Conservation (phyloP, 2,888 invertebrate species). For the Tetranychus piercei region DNA sequence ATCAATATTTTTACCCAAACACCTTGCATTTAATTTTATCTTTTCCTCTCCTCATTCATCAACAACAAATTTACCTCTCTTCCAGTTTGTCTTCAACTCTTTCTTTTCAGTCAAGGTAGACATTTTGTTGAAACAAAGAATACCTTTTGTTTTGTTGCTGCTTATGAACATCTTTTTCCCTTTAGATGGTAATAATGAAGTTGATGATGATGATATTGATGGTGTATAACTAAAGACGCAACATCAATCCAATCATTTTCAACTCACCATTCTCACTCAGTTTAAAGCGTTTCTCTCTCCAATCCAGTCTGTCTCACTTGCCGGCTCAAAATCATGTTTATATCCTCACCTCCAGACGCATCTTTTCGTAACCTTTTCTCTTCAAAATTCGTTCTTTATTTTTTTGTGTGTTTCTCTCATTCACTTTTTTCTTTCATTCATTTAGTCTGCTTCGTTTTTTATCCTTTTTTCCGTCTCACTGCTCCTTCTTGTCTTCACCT, state of each 20-base stretch:
- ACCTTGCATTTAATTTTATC: not conserved
- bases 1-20: not conserved
- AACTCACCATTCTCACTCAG: not conserved
- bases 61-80: not conserved
- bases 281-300: not conserved
- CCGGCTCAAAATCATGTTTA: not conserved
- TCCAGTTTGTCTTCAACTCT: not conserved
- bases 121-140: not conserved
- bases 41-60: not conserved
- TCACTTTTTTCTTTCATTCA: not conserved
- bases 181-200: no score
- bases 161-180: no score
- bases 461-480: constrained; percentile 17
- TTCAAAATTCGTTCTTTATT: constrained; percentile 6
- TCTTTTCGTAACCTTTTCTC: not conserved
- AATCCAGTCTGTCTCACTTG: not conserved
- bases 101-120: not conserved
- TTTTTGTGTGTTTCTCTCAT: not conserved
- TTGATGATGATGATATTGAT: no score
- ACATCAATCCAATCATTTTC: not conserved
- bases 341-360: not conserved
- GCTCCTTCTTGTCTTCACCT: not conserved
- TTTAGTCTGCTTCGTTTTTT: not conserved
- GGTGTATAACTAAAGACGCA: no score
- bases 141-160: not conserved